A percentile compares a stretch with the other conserved stretches of the same genome.
Conservation (phyloP, 1,140 invertebrate species). For the Idris sp. region DNA sequence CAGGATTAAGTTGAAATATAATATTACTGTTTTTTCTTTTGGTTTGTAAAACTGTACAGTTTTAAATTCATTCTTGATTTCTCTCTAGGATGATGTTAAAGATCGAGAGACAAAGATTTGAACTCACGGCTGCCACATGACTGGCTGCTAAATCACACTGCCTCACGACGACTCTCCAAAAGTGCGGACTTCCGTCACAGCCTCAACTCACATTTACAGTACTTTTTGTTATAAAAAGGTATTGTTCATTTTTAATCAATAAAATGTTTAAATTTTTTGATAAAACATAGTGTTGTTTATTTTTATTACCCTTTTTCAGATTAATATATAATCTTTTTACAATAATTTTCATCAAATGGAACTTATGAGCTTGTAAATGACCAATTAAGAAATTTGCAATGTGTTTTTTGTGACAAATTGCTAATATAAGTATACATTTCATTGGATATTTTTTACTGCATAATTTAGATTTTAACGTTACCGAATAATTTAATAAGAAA, state of each 20-base stretch:
- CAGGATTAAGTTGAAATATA: conserved; percentile 14
- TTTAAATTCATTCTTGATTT: conserved; percentile 47
- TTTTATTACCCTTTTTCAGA: conserved; percentile 12
- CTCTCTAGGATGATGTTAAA: conserved; percentile 48
- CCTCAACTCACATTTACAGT: conserved; percentile 18
- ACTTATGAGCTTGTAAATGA: too few relatives aligned
- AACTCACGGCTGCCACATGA: conserved; percentile 41
- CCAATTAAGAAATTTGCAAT: too few relatives aligned
- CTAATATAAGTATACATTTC: too few relatives aligned
- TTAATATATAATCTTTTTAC: background rate
- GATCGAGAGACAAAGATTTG: conserved; percentile 11
- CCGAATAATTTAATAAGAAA: too few relatives aligned
- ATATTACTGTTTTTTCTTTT: conserved; percentile 22
- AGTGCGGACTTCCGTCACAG: conserved; percentile 9
- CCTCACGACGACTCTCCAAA: too few relatives aligned
- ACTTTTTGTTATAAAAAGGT: conserved; percentile 36
- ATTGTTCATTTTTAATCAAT: conserved; percentile 28
- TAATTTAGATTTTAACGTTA: too few relatives aligned
- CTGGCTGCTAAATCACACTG: conserved; percentile 28
- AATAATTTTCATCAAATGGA: too few relatives aligned
- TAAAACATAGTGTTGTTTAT: conserved; percentile 5
- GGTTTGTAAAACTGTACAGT: too few relatives aligned
- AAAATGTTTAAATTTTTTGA: conserved; percentile 32
- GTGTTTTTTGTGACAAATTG: too few relatives aligned
- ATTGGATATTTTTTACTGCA: too few relatives aligned